Percentiles rank a stretch among this genome's conserved stretches.
Evolutionary conservation across 2,113 vertebrate genomes (phyloP).

Genomic region (Ciconia boyciana): DNA sequence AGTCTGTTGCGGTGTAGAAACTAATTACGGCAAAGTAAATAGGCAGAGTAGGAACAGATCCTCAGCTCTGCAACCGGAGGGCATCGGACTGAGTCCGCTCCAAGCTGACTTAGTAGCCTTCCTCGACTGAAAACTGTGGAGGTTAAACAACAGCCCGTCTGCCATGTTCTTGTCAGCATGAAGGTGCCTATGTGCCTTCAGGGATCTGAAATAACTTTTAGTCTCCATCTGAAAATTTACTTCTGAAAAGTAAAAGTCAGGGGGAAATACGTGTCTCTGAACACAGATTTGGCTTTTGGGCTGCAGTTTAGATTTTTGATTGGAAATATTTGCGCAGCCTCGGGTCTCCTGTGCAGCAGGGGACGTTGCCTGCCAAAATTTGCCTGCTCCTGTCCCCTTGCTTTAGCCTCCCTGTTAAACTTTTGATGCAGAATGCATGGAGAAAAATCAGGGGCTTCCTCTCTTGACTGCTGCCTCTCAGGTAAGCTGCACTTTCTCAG

Average conservation of each 20-base stretch:
- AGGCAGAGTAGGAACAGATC: neutral
- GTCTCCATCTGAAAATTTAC: neutral
- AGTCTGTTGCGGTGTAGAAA: neutral
- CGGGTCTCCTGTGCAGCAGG: neutral
- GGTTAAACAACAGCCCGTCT: neutral
- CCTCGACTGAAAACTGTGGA: neutral
- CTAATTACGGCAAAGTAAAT: slow-evolving; percentile 19
- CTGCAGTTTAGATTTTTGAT: neutral
- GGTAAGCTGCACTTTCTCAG: neutral
- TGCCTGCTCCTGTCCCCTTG: neutral
- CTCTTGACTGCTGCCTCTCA: neutral
- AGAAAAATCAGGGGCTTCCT: neutral
- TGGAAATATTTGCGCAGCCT: neutral
- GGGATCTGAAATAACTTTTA: neutral
- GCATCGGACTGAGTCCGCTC: neutral
- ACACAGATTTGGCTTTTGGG: neutral
- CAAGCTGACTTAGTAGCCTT: neutral
- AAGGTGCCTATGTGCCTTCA: neutral
- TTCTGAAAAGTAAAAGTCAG: neutral
- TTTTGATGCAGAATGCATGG: neutral
- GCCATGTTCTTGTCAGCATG: neutral
- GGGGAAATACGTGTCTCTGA: neutral
- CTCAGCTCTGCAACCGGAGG: neutral
- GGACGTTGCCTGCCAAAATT: neutral
- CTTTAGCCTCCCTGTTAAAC: neutral